Conservation (phyloP, 2,888 invertebrate species). For the Taenaris catops region DNA sequence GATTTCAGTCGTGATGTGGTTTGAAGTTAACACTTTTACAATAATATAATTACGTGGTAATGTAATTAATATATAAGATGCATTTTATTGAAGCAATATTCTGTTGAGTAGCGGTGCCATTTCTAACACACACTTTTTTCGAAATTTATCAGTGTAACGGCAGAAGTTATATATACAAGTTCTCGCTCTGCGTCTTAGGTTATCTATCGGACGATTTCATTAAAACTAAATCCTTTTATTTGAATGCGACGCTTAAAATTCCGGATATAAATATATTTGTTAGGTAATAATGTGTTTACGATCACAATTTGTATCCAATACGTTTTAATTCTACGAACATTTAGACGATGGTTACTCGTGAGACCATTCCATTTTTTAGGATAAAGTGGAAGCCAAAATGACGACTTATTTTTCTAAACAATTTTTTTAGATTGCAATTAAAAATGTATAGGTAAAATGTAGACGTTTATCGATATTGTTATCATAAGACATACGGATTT, state of each 20-base stretch:
- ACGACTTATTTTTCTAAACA: slow-evolving; percentile 77
- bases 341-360: slow-evolving; percentile 57
- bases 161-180: too few species aligned
- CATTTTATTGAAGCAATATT: slow-evolving; percentile 22
- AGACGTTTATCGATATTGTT: slow-evolving; percentile 71
- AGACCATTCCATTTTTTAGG: slow-evolving; percentile 72
- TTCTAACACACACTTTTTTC: slow-evolving; percentile 26
- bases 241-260: slow-evolving; percentile 14
- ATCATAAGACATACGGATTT: slow-evolving; percentile 65
- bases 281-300: slow-evolving; percentile 10
- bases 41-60: slow-evolving; percentile 18
- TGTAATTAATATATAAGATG: slow-evolving; percentile 21
- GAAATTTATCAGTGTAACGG: slow-evolving; percentile 16
- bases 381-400: slow-evolving; percentile 75
- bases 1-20: slow-evolving; percentile 40
- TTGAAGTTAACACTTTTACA: slow-evolving; percentile 30
- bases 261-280: slow-evolving; percentile 10
- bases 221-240: slow-evolving; percentile 6
- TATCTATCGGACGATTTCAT: slow-evolving; percentile 1
- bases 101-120: slow-evolving; percentile 65
- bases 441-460: slow-evolving; percentile 58
- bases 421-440: slow-evolving; percentile 75
- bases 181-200: slow-evolving; percentile 11
- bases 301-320: slow-evolving; percentile 15
- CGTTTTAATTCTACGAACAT: slow-evolving; percentile 13